phyloP scores from a whole-genome alignment of 2,113 vertebrate species.

The Myrmecophaga tridactyla region DNA sequence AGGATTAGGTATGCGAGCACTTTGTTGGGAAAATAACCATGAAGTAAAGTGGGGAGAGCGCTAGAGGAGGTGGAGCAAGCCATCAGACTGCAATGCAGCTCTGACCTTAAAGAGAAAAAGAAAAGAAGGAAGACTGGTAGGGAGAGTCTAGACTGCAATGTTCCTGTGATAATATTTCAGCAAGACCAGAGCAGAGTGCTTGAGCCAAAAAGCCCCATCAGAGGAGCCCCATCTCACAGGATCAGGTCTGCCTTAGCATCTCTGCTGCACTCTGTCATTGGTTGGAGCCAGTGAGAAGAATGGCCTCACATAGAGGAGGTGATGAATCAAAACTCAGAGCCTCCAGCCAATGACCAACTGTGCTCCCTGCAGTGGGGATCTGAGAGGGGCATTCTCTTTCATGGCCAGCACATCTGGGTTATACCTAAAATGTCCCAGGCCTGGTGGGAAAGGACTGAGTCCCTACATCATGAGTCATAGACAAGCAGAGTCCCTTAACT shows the following conservation, averaged over 20 bases:
- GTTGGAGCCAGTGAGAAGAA: neutral
- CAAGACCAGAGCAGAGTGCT: neutral
- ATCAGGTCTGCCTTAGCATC: neutral
- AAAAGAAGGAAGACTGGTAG: neutral
- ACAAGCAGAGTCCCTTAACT: neutral
- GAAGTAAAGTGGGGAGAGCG: neutral
- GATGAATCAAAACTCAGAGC: neutral
- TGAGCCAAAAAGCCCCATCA: no score
- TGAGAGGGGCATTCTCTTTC: neutral
- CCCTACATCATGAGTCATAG: neutral
- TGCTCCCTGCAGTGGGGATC: neutral
- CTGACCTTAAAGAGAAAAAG: neutral
- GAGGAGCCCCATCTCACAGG: neutral
- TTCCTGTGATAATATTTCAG: neutral
- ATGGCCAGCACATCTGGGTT: neutral
- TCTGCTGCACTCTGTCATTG: neutral
- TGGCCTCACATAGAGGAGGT: neutral
- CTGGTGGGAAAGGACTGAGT: neutral
- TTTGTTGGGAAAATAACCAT: neutral
- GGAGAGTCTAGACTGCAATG: neutral
- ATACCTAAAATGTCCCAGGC: neutral
- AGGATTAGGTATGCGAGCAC: neutral
- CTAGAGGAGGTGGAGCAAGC: neutral
- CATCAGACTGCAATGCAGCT: neutral
- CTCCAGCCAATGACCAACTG: neutral